These are phyloP conservation scores for Ostrea edulis DNA, from an alignment of 1,140 invertebrate genomes.

Conservation along the genomic window DNA sequence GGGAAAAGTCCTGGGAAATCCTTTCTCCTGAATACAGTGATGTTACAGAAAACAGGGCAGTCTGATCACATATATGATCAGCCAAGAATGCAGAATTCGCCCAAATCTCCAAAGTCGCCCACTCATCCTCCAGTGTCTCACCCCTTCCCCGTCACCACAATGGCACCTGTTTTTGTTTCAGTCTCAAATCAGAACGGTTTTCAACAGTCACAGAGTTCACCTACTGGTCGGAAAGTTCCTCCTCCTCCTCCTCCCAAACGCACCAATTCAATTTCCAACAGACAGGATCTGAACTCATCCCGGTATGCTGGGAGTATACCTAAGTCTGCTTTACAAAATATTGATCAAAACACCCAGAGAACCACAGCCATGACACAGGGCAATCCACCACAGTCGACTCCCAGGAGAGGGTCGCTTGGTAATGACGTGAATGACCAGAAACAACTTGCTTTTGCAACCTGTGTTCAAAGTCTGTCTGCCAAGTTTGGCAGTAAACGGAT, in stretches of 20 bases:
- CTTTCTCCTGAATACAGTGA: conserved; percentile 48
- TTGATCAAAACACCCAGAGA: conserved; percentile 31
- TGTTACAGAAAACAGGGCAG: conserved; percentile 33
- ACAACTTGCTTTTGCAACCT: conserved; percentile 79
- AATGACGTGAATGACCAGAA: conserved; percentile 61
- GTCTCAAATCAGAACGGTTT: conserved; percentile 59
- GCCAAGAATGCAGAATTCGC: conserved; percentile 64
- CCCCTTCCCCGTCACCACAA: conserved; percentile 41
- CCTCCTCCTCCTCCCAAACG: conserved; percentile 93
- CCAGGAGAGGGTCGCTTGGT: conserved; percentile 18
- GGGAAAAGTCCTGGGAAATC: conserved; percentile 60
- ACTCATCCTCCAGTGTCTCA: conserved; percentile 61
- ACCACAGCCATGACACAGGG: conserved; percentile 3
- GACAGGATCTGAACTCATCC: conserved; percentile 46
- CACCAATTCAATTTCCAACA: conserved; percentile 79
- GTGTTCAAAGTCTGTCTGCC: conserved; percentile 80
- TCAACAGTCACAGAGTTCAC: conserved; percentile 58
- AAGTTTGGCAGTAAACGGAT: conserved; percentile 76
- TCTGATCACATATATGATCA: conserved; percentile 75
- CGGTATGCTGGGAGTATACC: conserved; percentile 59
- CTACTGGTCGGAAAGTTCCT: conserved; percentile 78
- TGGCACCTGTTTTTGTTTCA: conserved; percentile 62
- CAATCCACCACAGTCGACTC: conserved; percentile 21
- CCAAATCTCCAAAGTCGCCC: conserved; percentile 58
- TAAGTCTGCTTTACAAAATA: conserved; percentile 47